Evolutionary conservation across 1,140 invertebrate species (phyloP).

Genomic region (Oedothorax gibbosus): DNA sequence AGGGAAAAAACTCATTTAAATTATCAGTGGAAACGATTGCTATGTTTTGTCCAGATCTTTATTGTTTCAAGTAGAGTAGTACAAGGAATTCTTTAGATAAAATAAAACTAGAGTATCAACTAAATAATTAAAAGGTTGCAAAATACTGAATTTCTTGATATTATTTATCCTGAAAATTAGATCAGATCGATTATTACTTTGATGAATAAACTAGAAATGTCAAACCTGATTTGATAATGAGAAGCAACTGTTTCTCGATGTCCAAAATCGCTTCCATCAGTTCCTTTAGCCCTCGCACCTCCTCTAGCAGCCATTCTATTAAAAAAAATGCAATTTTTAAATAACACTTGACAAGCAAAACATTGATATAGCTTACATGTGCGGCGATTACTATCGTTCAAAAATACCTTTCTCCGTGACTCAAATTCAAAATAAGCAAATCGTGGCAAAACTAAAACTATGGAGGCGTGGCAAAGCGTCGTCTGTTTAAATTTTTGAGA

Average conservation of each 20-base stretch:
- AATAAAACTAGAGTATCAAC: not conserved
- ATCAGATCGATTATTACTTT: not conserved
- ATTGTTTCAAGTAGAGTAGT: too few species aligned
- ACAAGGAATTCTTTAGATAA: not conserved
- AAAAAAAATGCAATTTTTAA: not conserved
- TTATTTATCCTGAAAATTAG: not conserved
- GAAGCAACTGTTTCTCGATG: slow-evolving; percentile 64
- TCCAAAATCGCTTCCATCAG: slow-evolving; percentile 64
- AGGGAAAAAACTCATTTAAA: too few species aligned
- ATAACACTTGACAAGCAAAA: not conserved
- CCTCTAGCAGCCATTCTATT: slow-evolving; percentile 63
- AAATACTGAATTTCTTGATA: not conserved
- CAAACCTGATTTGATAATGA: slow-evolving; percentile 64
- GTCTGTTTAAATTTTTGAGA: not conserved
- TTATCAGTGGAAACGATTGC: too few species aligned
- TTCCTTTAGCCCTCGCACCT: slow-evolving; percentile 62
- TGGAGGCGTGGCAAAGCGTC: not conserved
- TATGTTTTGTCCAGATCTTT: too few species aligned
- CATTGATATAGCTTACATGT: not conserved
- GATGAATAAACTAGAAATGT: not conserved
- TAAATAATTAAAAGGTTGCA: not conserved
- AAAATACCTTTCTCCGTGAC: not conserved
- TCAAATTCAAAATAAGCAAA: not conserved
- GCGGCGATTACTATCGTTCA: not conserved
- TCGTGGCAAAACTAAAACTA: not conserved